A percentile compares a stretch with the other conserved stretches of the same genome.
These are phyloP conservation scores for Marmota flaviventris DNA, from an alignment of 2,113 vertebrate species.

Conservation along the genomic window DNA sequence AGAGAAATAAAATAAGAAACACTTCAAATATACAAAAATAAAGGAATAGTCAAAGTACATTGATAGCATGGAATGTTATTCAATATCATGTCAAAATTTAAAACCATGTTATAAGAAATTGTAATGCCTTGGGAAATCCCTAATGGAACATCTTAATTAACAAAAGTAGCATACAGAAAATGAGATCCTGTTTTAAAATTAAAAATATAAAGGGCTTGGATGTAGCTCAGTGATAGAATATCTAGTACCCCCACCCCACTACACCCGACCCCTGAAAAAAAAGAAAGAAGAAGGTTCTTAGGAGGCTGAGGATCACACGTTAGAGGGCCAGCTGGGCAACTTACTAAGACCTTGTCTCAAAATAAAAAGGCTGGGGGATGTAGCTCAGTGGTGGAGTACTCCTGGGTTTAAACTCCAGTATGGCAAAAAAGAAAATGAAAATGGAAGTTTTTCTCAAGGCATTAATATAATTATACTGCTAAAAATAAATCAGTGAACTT, in stretches of 20 bases:
- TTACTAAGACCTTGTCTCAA: no score
- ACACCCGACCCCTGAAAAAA: no score
- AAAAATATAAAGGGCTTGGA: no score
- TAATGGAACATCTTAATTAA: background rate
- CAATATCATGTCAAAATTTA: background rate
- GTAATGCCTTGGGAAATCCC: background rate
- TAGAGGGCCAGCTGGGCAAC: no score
- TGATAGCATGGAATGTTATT: background rate
- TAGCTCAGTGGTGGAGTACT: no score
- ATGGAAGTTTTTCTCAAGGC: background rate
- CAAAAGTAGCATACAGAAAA: background rate
- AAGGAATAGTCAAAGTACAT: background rate
- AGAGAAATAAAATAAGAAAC: background rate
- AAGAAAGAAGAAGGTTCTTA: no score
- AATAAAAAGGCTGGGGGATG: no score
- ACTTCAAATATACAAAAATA: background rate
- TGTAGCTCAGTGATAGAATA: no score
- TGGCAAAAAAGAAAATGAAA: background rate
- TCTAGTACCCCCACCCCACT: no score
- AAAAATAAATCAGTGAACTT: constrained; percentile 2
- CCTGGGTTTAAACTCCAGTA: no score
- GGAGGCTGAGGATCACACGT: no score
- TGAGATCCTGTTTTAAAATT: no score
- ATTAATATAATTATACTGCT: background rate
- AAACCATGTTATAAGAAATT: background rate